Conservation (phyloP, 2,113 vertebrate genomes). For the Bucco capensis region DNA sequence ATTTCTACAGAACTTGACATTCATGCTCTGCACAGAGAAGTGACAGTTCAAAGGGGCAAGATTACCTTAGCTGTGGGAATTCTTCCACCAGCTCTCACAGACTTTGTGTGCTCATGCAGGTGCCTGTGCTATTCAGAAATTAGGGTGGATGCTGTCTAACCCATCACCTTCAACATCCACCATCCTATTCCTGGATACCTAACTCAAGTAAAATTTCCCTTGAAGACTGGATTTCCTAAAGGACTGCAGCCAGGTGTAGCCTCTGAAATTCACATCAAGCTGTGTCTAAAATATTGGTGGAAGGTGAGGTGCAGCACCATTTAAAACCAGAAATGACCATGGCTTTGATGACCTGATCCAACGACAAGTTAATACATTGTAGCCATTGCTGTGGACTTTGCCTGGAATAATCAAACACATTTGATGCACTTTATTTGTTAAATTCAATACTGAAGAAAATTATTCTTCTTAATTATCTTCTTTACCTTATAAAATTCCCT, state of each 20-base stretch:
- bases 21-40: background rate
- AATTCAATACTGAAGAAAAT: background rate
- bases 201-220: background rate
- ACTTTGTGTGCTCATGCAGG: background rate
- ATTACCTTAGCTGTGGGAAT: background rate
- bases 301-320: background rate
- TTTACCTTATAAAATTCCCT: background rate
- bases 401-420: background rate
- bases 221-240: background rate
- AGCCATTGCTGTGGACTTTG: background rate
- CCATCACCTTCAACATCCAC: background rate
- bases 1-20: background rate
- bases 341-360: background rate
- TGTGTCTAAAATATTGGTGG: background rate
- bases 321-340: background rate
- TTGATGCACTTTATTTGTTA: background rate
- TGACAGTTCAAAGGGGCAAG: background rate
- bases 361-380: fast-evolving
- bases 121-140: background rate
- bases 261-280: background rate
- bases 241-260: background rate
- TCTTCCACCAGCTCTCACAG: background rate
- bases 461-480: background rate
- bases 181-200: background rate
- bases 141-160: background rate